Base-by-base conservation (phyloP, 1,140 invertebrate species). In the Neoseiulus cucumeris region DNA sequence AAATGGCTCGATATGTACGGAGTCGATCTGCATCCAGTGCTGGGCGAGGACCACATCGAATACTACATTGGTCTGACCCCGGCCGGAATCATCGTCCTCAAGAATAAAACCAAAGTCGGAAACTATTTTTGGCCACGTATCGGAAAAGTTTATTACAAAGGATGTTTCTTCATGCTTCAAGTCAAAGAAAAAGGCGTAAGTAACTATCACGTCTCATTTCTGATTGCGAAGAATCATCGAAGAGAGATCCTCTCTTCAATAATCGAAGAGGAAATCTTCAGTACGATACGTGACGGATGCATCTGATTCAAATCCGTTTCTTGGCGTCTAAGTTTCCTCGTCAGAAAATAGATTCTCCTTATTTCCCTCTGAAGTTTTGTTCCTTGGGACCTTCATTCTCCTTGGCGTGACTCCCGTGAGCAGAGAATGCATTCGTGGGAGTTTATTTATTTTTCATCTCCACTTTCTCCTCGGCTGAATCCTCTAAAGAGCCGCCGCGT, bases 91-190 rank as follows among this genome's bases (percentile, higher is more conserved):
- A 78, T 98, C 9, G 93, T 99, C 1, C 96, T 97, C 75, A 93
- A 98, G 76, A 89, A 89, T 22, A 77, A 77, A 59, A 87, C 90
- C 73, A 98, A 98, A 79, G 98, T 99, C 71, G 96, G 94, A 1
- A 79, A 98, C 0, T 98, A 99, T 76, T 96, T 96, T 75, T 99
- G 96, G 95, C 88, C 91, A 7, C 89, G 91, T 81, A 91, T 94
- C 72, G 85, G 89, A 69, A 85, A 91, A 76, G 75, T 95, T 41
- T 90, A 92, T 73, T 94, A 94, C 71, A 95, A 96, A 66, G 69
- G 70, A 7, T 86, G 89, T 75, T 93, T 90, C 77, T 96, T 97
- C 77, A 94, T 94, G 86, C 80, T 96, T 44, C 82, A 87, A 72
- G 91, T 96, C 65, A 86, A 85, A 71, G 91, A 94, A 77, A 95